Evolutionary conservation across 1,140 invertebrate genomes (phyloP), one percentile per base, ranked within the genome.

Genomic region (Parapsyche elsis): DNA sequence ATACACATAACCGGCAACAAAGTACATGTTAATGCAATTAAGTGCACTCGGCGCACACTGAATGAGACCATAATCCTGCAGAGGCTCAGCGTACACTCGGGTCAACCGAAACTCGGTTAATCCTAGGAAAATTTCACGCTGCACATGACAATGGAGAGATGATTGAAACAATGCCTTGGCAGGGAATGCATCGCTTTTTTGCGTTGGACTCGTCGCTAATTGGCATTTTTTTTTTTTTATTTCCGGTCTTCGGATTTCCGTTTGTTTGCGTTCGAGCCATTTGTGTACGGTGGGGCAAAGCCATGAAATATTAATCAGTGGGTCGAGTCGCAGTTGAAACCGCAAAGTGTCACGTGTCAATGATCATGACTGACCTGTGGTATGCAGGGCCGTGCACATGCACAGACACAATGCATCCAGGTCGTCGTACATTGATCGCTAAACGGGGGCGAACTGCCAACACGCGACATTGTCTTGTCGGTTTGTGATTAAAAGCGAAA

Each of bases 1-100:
- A 16, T 59, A 59, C 53, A 59, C 10, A 23, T 19, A 4, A 19
- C 12, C 49, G 57, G 16, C 21, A 12, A 24, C 24, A 67, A 67
- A 67, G 64, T 67, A 67, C 64, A 67, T 26, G 64, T 30, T 67
- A 30, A 67, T 67, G n/a, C 24, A 30, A 67, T 67, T 67, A 67
- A 67, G 64, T 67, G 64, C 64, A 67, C 64, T 67, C n/a, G 23
- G 64, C 26, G 9, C 23, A 24, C 57, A 2, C 57, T 19, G 57
- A 61, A 61, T 19, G 16, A 16, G 57, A 61, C 57, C 57, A 61
- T 61, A 61, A 61, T 61, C 14, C n/a, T 61, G 21, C 57, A 19
- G 16, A 19, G 7, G 57, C n/a, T 19, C 57, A 5, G 19, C 14
- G 19, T 12, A 9, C 14, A n/a, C 12, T 53, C 16, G 12, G 45